Conservation (phyloP, 2,797 vertebrate genomes). For the Notolabrus celidotus region DNA sequence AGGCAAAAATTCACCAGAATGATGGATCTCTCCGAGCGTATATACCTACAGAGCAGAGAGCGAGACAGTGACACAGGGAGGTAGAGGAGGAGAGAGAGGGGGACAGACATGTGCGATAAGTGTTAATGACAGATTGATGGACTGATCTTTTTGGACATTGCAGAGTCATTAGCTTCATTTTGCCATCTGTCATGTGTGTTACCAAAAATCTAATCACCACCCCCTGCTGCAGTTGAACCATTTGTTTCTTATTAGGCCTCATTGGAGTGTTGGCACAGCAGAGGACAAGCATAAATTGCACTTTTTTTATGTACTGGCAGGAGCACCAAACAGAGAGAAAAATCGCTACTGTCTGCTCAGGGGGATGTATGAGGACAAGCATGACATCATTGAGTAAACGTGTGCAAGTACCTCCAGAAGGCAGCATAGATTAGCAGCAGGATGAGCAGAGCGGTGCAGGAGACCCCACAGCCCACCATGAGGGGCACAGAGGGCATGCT, state of each 20-base stretch:
- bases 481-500: slow-evolving; percentile 94
- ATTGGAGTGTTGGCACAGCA: slow-evolving; percentile 62
- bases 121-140: slow-evolving; percentile 45
- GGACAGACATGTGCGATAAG: slow-evolving; percentile 32
- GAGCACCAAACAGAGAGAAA: not conserved
- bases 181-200: slow-evolving; percentile 67
- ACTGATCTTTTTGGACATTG: slow-evolving; percentile 50
- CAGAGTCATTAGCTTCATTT: slow-evolving; percentile 63
- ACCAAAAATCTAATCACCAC: slow-evolving; percentile 51
- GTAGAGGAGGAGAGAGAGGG: slow-evolving; percentile 19
- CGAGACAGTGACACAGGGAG: not conserved
- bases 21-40: slow-evolving; percentile 97
- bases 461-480: slow-evolving; percentile 98
- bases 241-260: slow-evolving; percentile 77
- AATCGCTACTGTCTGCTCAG: not conserved
- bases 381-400: not conserved
- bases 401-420: slow-evolving; percentile 92
- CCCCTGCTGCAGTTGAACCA: slow-evolving; percentile 57
- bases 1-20: slow-evolving; percentile 98
- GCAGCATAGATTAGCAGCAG: slow-evolving; percentile 95
- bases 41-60: slow-evolving; percentile 86
- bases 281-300: slow-evolving; percentile 34
- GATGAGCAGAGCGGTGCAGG: slow-evolving; percentile 95
- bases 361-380: slow-evolving; percentile 1
- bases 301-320: slow-evolving; percentile 9